These are phyloP conservation scores for Cataglyphis hispanica DNA, from an alignment of 1,140 invertebrate species.

Conservation along the genomic window DNA sequence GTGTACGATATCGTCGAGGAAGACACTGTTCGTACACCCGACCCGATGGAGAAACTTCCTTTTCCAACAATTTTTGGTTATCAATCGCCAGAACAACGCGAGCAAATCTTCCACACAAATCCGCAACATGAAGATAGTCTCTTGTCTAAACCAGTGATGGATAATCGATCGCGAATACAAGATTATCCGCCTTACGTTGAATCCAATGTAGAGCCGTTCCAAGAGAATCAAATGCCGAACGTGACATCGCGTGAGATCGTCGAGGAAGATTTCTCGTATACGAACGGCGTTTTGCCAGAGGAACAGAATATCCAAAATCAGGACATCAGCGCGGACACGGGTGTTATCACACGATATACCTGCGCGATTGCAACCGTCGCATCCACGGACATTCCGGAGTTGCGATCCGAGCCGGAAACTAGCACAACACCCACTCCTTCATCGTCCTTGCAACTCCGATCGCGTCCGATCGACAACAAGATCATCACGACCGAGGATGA, in stretches of 20 bases:
- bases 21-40: not conserved
- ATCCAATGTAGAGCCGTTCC: not conserved
- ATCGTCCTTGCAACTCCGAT: slow-evolving; percentile 45
- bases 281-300: slow-evolving; percentile 21
- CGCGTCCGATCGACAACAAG: slow-evolving; percentile 38
- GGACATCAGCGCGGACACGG: slow-evolving; percentile 81
- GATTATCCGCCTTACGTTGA: not conserved
- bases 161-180: not conserved
- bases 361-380: slow-evolving; percentile 83
- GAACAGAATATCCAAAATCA: slow-evolving; percentile 84
- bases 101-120: not conserved
- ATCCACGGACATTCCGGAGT: slow-evolving; percentile 62
- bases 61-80: not conserved
- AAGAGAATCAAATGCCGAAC: not conserved
- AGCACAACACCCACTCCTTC: slow-evolving; percentile 10
- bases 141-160: not conserved
- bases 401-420: slow-evolving; percentile 13
- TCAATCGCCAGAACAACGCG: not conserved
- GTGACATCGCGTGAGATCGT: not conserved
- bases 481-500: slow-evolving; percentile 70
- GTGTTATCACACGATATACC: slow-evolving; percentile 82
- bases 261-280: not conserved
- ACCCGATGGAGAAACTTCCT: not conserved
- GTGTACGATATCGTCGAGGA: not conserved
- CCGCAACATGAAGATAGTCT: slow-evolving; percentile 5